phyloP scores from a whole-genome alignment of 1,140 invertebrate species.

The Tetramorium alpestre region DNA sequence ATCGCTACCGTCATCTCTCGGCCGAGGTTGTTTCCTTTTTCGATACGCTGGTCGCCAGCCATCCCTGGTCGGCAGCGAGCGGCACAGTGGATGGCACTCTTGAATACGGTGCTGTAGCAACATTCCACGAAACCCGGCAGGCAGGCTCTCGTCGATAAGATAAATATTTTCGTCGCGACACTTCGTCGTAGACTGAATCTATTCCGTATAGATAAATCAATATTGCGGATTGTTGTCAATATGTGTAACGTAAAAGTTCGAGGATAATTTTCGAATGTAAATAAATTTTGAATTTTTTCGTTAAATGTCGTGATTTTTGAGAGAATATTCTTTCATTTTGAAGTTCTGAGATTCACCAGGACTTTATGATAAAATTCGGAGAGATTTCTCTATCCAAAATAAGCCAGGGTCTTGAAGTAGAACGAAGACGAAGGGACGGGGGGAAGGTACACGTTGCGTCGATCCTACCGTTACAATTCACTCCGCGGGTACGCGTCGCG shows the following conservation, averaged over 20 bases:
- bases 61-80: neutral
- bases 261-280: neutral
- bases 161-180: neutral
- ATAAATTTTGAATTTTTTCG: neutral
- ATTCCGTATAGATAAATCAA: neutral
- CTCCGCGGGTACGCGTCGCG: slow-evolving; percentile 28
- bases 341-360: neutral
- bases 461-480: slow-evolving; percentile 60
- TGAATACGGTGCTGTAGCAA: neutral
- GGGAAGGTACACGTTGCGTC: neutral
- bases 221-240: neutral
- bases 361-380: neutral
- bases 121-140: neutral
- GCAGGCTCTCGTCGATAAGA: neutral
- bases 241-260: neutral
- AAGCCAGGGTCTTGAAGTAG: neutral
- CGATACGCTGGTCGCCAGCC: neutral
- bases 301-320: neutral
- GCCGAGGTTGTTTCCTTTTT: slow-evolving; percentile 20
- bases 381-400: neutral
- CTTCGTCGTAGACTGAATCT: neutral
- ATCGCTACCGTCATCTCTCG: neutral
- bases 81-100: neutral
- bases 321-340: neutral
- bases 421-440: neutral